phyloP scores from a whole-genome alignment of 2,888 invertebrate genomes.

The Pseudanteris insignis region DNA sequence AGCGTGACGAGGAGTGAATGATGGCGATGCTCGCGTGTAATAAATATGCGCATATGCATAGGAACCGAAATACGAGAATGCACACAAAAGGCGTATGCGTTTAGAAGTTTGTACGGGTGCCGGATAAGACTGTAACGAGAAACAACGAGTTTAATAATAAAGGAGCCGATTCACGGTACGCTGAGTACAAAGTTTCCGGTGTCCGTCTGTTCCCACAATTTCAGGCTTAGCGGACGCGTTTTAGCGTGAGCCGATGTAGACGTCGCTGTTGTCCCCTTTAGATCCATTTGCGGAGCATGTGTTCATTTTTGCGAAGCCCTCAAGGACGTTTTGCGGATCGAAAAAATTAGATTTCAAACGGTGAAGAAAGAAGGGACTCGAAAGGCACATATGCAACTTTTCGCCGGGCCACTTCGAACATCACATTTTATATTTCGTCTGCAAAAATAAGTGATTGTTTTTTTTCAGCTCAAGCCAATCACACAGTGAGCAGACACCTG shows the following conservation, averaged over 20 bases:
- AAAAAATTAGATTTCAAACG: no score
- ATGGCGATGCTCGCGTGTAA: slow-evolving; percentile 35
- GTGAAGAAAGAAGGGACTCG: no score
- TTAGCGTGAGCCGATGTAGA: slow-evolving; percentile 11
- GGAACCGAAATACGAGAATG: slow-evolving; percentile 41
- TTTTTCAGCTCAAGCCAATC: no score
- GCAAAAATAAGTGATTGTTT: no score
- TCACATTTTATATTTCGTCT: no score
- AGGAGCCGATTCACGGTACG: slow-evolving; percentile 54
- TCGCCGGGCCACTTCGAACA: no score
- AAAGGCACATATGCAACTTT: no score
- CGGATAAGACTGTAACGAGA: slow-evolving; percentile 48
- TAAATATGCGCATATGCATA: slow-evolving; percentile 42
- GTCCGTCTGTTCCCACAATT: slow-evolving; percentile 48
- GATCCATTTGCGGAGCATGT: slow-evolving; percentile 26
- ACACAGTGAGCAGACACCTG: no score
- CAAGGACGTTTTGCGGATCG: no score
- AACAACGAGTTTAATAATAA: slow-evolving; percentile 44
- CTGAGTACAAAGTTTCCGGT: slow-evolving; percentile 52
- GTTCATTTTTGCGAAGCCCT: slow-evolving; percentile 17
- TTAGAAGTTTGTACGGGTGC: slow-evolving; percentile 37
- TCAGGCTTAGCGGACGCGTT: slow-evolving; percentile 26
- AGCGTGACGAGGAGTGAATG: slow-evolving; percentile 32
- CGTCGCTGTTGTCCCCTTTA: no score
- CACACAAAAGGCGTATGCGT: slow-evolving; percentile 26